Evolutionary conservation across 2,888 invertebrate genomes (phyloP), one percentile per base, ranked within the genome.

Genomic region (Phalera bucephala): DNA sequence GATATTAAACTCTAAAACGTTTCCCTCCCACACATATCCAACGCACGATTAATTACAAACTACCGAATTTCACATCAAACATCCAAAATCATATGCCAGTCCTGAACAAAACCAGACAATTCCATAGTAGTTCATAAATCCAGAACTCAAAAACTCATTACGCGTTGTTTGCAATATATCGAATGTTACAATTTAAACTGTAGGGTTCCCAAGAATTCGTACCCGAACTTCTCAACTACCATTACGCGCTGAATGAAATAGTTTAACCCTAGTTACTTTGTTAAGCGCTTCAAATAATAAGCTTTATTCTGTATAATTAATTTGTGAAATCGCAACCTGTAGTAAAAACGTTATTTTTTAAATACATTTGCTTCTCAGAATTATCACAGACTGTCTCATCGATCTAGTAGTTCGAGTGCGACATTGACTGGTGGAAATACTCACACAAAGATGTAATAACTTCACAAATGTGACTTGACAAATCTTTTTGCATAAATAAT

Each of bases 221-320:
- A 46, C 49, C 45, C 50, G 40, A 63, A 72, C 54, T 71, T 72
- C 21, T 48, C 42, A 64, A 64, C 64, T 57, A 65, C 66, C 64
- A 63, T 62, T 60, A 60, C 53, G 46, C 53, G 59, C 47, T 51
- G 63, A 67, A 70, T 65, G 66, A 64, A 74, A 74, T 74, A 72
- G 73, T 75, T 74, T 61, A 52, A 49, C 48, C 41, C 36, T 53
- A 65, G 55, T 61, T 60, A 64, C 58, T 69, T 68, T 52, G 66
- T 65, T 61, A 64, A 61, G 53, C 54, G 54, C 50, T 60, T 47
- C 46, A 52, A 54, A 57, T 64, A 70, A 68, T 64, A 64, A 65
- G 57, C 66, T 59, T 58, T 56, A 64, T 68, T 64, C 51, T 40
- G 28, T 46, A 47, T 45, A 44, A 64, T 64, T 62, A 60, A 50